Percentiles rank a stretch among this genome's conserved stretches.
Evolutionary conservation across 2,113 vertebrate genomes (phyloP).

Genomic region (Emydocephalus ijimae): DNA sequence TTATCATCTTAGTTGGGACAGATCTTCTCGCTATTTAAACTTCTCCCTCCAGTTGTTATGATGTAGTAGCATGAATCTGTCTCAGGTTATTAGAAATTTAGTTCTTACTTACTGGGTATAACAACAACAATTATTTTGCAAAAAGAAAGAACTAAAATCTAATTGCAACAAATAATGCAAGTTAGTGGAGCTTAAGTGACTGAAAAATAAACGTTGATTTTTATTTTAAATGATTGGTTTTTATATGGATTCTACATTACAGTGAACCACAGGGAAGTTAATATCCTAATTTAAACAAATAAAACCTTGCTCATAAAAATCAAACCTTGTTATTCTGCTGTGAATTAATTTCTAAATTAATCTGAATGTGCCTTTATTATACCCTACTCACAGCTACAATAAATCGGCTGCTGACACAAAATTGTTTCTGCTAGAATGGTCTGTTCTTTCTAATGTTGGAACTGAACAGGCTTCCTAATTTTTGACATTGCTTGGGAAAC

Average conservation of each 20-base stretch:
- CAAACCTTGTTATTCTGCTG: background rate
- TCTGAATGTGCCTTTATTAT: background rate
- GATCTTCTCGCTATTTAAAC: background rate
- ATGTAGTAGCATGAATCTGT: background rate
- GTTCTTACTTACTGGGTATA: background rate
- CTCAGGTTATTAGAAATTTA: background rate
- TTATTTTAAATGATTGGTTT: background rate
- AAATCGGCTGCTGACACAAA: background rate
- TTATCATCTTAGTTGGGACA: background rate
- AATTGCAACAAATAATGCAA: background rate
- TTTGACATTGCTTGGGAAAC: constrained; percentile 1
- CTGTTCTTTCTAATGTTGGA: background rate
- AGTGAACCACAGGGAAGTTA: background rate
- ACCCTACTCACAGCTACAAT: too few relatives aligned
- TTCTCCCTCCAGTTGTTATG: background rate
- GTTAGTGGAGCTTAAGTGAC: background rate
- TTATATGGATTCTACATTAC: background rate
- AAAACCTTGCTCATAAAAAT: background rate
- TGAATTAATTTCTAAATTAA: background rate
- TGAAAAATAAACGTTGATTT: background rate
- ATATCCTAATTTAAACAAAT: background rate
- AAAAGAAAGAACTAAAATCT: background rate
- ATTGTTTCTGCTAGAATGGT: background rate
- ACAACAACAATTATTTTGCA: background rate
- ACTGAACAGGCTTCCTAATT: background rate